Base-by-base conservation (phyloP, 2,888 invertebrate species). In the Pammene fasciana region DNA sequence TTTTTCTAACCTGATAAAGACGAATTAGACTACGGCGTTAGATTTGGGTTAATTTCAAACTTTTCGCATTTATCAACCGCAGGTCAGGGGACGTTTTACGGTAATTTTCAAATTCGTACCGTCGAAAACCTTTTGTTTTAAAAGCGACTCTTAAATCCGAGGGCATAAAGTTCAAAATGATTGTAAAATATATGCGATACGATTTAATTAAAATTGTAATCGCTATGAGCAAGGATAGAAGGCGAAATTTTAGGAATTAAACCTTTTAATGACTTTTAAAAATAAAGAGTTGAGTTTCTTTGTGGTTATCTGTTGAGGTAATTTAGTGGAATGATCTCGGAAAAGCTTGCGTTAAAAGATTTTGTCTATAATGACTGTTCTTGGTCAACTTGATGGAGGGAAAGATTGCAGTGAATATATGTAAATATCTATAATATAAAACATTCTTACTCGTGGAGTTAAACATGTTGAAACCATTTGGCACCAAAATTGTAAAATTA, bases 1-100 rank as follows among this genome's bases (percentile, higher is more conserved):
- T 68, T 43, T 3, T n/a, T 5, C 0, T 3, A 13, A 13, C 11
- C 0, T 0, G 26, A 14, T 14, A 65, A 57, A 52, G 57, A 2
- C 26, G 11, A 26, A 34, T 11, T 43, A 36, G 16, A 14, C 26
- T 50, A 34, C 6, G 14, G n/a, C n/a, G 26, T 11, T 11, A n/a
- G 26, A 46, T 46, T 60, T 41, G 34, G 65, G 70, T 13, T 70
- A 46, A 60, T 55, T 60, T 60, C 11, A 65, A 70, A 70, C 65
- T 70, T 65, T 70, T 54, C 60, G 60, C 70, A 70, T 68, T 64
- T 68, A 68, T 68, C 68, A 68, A 55, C 54, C 54, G 45, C 46
- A 38, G 62, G 61, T 60, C 60, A 62, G 14, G 34, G 55, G 46
- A 26, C 55, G 41, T 9, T 52, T 52, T n/a, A 26, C 14, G n/a